Evolutionary conservation across 2,113 vertebrate genomes (phyloP).

Genomic region (Phyllostomus hastatus): DNA sequence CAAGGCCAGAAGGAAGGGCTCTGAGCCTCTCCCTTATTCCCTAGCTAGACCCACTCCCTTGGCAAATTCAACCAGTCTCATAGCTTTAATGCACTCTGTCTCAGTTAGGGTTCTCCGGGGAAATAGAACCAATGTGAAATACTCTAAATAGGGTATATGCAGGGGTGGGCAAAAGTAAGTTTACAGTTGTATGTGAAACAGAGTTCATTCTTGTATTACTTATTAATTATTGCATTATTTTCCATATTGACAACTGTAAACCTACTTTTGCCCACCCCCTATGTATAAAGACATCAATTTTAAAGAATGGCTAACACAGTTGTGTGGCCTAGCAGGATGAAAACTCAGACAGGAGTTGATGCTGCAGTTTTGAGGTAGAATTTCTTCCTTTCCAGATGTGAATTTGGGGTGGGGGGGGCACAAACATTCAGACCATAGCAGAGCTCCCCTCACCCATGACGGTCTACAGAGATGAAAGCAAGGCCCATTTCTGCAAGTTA

Average conservation of each 20-base stretch:
- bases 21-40: background rate
- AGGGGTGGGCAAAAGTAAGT: background rate
- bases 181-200: background rate
- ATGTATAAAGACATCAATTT: background rate
- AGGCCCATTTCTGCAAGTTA: background rate
- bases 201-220: background rate
- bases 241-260: background rate
- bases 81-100: background rate
- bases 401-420: no score
- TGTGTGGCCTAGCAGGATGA: no score
- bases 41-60: background rate
- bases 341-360: background rate
- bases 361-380: background rate
- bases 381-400: background rate
- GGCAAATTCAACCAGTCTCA: background rate
- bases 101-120: background rate
- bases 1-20: background rate
- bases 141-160: background rate
- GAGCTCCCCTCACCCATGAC: background rate
- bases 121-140: background rate
- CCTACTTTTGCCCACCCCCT: background rate
- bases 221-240: background rate
- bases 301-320: background rate
- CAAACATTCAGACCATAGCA: no score
- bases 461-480: background rate